phyloP scores from a whole-genome alignment of 2,113 vertebrate genomes.

The Channa argus region DNA sequence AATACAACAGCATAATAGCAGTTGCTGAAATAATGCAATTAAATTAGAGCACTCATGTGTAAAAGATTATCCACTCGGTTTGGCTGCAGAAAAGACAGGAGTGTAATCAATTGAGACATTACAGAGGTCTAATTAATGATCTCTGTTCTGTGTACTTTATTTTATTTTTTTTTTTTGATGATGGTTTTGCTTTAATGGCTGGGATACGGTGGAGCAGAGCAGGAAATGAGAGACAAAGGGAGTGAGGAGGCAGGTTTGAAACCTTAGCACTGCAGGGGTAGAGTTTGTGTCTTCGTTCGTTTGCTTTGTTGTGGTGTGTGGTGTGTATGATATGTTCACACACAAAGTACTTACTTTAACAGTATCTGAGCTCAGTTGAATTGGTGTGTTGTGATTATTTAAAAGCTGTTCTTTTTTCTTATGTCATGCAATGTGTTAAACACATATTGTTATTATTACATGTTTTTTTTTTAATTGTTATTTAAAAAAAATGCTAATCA shows the following conservation, averaged over 20 bases:
- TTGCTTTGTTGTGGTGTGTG: not conserved
- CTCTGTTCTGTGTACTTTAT: slow-evolving; percentile 11
- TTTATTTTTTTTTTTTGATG: slow-evolving; percentile 5
- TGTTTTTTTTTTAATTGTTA: no score
- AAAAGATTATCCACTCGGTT: slow-evolving; percentile 55
- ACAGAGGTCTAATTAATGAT: slow-evolving; percentile 34
- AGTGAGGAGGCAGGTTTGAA: not conserved
- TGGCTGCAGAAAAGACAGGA: slow-evolving; percentile 35
- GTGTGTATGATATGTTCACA: no score
- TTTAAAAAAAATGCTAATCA: no score
- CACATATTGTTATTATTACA: no score
- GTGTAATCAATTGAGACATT: slow-evolving; percentile 58
- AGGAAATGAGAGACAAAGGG: slow-evolving; percentile 11
- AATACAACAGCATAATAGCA: slow-evolving; percentile 50
- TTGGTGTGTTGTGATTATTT: no score
- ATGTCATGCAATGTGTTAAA: no score
- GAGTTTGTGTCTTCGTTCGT: not conserved
- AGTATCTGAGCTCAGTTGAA: no score
- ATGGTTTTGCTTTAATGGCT: slow-evolving; percentile 9
- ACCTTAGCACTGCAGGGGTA: not conserved
- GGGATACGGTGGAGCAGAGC: not conserved
- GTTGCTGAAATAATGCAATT: slow-evolving; percentile 68
- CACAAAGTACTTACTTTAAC: no score
- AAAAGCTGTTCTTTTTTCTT: no score
- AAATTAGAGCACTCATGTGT: slow-evolving; percentile 64